Percentiles rank a stretch among this genome's conserved stretches.
Conservation (phyloP, 2,797 vertebrate species). For the Sebastes diaconus region DNA sequence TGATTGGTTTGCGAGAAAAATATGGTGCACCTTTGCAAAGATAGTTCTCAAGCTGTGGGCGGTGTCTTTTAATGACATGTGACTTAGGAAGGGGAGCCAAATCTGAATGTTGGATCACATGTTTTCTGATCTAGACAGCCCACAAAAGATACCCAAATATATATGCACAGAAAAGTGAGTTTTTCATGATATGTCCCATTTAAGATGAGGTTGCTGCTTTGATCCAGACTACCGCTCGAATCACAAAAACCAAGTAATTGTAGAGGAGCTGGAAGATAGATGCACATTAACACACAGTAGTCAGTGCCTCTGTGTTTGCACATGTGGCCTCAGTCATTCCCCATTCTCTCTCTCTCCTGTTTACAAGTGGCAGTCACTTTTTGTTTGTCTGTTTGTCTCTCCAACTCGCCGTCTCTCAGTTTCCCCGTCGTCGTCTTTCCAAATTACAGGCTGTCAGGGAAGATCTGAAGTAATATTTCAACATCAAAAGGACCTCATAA, state of each 20-base stretch:
- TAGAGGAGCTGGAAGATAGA: background rate
- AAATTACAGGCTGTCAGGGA: constrained; percentile 51
- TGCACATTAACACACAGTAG: background rate
- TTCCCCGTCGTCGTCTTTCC: background rate
- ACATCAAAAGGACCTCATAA: constrained; percentile 57
- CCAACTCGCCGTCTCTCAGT: constrained; percentile 24
- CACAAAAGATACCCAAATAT: background rate
- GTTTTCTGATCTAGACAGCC: background rate
- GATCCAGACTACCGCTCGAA: background rate
- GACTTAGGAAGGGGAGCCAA: background rate
- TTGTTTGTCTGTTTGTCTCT: constrained; percentile 41
- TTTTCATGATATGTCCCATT: background rate
- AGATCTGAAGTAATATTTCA: constrained; percentile 38
- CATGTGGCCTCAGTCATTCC: constrained; percentile 37
- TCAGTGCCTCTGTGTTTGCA: constrained; percentile 46
- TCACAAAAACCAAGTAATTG: constrained; percentile 10
- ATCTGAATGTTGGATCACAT: background rate
- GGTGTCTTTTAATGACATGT: background rate
- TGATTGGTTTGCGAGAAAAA: background rate
- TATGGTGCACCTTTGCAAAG: background rate
- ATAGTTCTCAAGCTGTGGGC: background rate
- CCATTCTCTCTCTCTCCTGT: constrained; percentile 9
- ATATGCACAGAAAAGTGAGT: background rate
- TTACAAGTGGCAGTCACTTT: constrained; percentile 43
- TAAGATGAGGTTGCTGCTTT: background rate